Percentiles rank a stretch among this genome's conserved stretches.
Conservation (phyloP, 1,140 invertebrate genomes). For the Cotesia chilonis region DNA sequence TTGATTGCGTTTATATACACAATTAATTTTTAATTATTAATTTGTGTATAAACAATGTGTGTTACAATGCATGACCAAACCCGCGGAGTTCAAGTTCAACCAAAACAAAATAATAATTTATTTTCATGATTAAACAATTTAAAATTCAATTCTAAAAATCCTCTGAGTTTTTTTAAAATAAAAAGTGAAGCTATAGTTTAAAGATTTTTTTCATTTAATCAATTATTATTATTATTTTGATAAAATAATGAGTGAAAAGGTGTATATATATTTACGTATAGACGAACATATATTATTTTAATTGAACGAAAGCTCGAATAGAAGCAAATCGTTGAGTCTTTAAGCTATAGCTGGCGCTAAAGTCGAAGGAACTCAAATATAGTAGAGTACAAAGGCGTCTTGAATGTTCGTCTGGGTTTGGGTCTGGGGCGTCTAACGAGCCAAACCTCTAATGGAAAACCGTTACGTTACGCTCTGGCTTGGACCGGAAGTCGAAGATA, state of each 20-base stretch:
- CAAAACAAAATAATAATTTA: not conserved
- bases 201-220: too few relatives aligned
- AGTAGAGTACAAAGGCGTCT: conserved; percentile 17
- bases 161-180: too few relatives aligned
- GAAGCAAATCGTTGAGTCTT: not conserved
- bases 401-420: not conserved
- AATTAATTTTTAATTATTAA: conserved; percentile 51
- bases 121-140: not conserved
- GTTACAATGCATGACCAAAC: conserved; percentile 65
- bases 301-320: too few relatives aligned
- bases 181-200: too few relatives aligned
- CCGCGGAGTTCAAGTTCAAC: conserved; percentile 54
- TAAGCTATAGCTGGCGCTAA: not conserved
- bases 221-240: too few relatives aligned
- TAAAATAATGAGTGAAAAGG: too few relatives aligned
- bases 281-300: too few relatives aligned
- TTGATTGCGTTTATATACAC: conserved; percentile 18
- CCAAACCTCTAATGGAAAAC: conserved; percentile 41
- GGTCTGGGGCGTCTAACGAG: conserved; percentile 28
- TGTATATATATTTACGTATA: too few relatives aligned
- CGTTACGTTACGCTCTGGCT: conserved; percentile 31
- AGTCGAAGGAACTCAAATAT: conserved; percentile 15
- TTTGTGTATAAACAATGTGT: conserved; percentile 59
- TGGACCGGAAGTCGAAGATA: conserved; percentile 38
- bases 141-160: too few relatives aligned